These are phyloP conservation scores for Leptobrachium ailaonicum DNA, from an alignment of 2,113 vertebrate species.

Conservation along the genomic window DNA sequence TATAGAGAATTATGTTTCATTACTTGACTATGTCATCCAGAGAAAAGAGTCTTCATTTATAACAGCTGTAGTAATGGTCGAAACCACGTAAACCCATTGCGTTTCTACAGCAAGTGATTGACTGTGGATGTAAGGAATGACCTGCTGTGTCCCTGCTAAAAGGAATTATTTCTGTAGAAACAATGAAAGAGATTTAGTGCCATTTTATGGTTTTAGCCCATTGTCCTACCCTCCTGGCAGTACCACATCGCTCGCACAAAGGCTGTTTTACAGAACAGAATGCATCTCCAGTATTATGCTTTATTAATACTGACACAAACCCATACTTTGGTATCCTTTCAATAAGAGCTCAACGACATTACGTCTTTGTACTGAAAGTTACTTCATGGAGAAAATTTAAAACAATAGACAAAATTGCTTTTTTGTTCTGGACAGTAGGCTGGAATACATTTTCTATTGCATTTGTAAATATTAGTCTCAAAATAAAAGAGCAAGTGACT, in stretches of 20 bases:
- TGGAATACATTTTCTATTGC: no score
- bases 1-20: neutral
- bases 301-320: slow-evolving; percentile 14
- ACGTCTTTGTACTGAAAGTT: slow-evolving; percentile 2
- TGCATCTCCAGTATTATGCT: neutral
- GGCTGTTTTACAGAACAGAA: slow-evolving; percentile 35
- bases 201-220: slow-evolving; percentile 42
- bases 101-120: neutral
- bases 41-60: neutral
- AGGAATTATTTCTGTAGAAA: slow-evolving; percentile 49
- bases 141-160: slow-evolving; percentile 18
- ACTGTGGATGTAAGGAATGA: slow-evolving; percentile 1
- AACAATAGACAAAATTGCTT: neutral
- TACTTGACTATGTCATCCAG: neutral
- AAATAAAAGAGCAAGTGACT: no score
- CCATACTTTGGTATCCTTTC: slow-evolving; percentile 6
- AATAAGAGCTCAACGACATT: slow-evolving; percentile 3
- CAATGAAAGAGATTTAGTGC: slow-evolving; percentile 57
- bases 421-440: neutral
- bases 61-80: neutral
- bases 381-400: neutral
- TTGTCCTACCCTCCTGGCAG: slow-evolving; percentile 52
- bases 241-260: slow-evolving; percentile 51
- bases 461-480: no score
- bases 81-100: neutral